Base-by-base conservation (phyloP, 2,113 vertebrate species). In the Dromiciops gliroides region DNA sequence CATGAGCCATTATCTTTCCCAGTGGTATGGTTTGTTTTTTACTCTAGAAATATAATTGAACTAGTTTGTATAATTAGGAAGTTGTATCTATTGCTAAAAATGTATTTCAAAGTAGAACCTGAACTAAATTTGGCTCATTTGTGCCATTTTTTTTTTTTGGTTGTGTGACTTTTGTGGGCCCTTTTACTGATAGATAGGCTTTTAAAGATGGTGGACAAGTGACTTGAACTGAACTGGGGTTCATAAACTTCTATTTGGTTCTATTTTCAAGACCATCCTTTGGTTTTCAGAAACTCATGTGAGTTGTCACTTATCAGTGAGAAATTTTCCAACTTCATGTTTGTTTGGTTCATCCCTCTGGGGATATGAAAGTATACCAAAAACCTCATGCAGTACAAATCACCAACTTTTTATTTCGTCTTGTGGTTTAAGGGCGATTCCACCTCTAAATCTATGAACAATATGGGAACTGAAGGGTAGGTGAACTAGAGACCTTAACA, bases 301-400 rank as follows among this genome's bases (percentile, higher is more conserved):
- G 96, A 95, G 37, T 96, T 96, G 96, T 95, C 94, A 95, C 94
- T 48, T 91, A 95, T 95, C 90, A 91, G 90, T 56, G 50, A 89
- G 88, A 75, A 92, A 95, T 60, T 75, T 96, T 96, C 89, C 92
- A 92, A 94, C 90, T 94, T 95, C 93, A 37, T 96, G 96, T 95
- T 93, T 75, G 92, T 95, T 91, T 6, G 47, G 3, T 83, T 52
- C 88, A 50, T 93, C 96, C 97, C 96, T 91, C 0, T 51, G 96
- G 93, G 95, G 22, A 91, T 94, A 49, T 44, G 51, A 93, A 97
- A 97, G 96, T 95, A 90, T 97, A 95, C 95, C 96, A 95, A 92
- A 92, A 95, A 90, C 67, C 89, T 53, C 92, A 67, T 48, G 56
- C 47, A 93, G 60, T 90, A 95, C 92, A 90, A 44, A 90, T 89